Evolutionary conservation across 1,140 invertebrate genomes (phyloP).

Genomic region (Lethocerus indicus): DNA sequence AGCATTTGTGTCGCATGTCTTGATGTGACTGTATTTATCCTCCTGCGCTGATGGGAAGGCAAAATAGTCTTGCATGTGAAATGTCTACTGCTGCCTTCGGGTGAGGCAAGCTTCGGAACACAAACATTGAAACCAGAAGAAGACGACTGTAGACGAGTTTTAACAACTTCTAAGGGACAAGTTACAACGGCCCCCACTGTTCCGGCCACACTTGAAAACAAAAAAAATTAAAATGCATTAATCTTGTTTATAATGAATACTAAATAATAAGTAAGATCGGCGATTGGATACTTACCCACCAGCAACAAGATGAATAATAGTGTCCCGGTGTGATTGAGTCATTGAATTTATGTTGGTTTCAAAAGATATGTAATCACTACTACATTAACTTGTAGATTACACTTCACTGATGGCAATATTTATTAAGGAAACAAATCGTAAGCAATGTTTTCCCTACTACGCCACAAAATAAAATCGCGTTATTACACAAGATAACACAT

Average conservation of each 20-base stretch:
- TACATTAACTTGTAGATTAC: too few species aligned
- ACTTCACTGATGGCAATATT: too few species aligned
- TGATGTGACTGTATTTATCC: slow-evolving; percentile 25
- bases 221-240: slow-evolving; percentile 7
- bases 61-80: slow-evolving; percentile 29
- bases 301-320: slow-evolving; percentile 68
- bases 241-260: too few species aligned
- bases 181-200: slow-evolving; percentile 92
- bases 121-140: slow-evolving; percentile 39
- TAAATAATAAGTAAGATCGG: too few species aligned
- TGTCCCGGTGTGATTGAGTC: slow-evolving; percentile 33
- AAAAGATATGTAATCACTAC: too few species aligned
- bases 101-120: slow-evolving; percentile 26
- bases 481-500: too few species aligned
- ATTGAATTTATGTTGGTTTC: too few species aligned
- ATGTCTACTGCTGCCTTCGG: slow-evolving; percentile 27
- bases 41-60: slow-evolving; percentile 27
- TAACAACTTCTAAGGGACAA: slow-evolving; percentile 96
- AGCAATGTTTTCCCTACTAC: too few species aligned
- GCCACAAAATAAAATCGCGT: too few species aligned
- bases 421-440: too few species aligned
- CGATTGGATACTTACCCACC: slow-evolving; percentile 79
- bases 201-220: slow-evolving; percentile 59
- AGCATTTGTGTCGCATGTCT: slow-evolving; percentile 26
- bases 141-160: slow-evolving; percentile 92